Conservation (phyloP, 2,113 vertebrate genomes). For the Prochilodus magdalenae region DNA sequence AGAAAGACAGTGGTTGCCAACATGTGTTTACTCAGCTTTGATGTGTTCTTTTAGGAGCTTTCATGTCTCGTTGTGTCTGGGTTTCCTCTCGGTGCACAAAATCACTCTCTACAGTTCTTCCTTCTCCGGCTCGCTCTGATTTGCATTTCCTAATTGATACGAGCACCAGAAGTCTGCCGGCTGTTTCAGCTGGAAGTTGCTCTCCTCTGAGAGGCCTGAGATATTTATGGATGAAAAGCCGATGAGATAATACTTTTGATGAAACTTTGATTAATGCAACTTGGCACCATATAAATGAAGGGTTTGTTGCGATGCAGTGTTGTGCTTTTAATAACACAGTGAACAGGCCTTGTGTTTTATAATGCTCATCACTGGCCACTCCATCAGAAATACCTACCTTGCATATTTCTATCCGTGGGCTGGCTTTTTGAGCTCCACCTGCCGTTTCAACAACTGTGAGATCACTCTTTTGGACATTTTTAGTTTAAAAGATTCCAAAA, state of each 20-base stretch:
- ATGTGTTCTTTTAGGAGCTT: slow-evolving; percentile 17
- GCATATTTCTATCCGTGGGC: too few species aligned
- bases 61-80: background rate
- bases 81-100: background rate
- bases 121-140: background rate
- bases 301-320: background rate
- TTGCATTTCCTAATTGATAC: slow-evolving; percentile 21
- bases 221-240: slow-evolving; percentile 5
- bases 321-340: background rate
- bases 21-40: slow-evolving; percentile 12
- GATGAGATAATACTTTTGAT: slow-evolving; percentile 14
- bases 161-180: background rate
- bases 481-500: too few species aligned
- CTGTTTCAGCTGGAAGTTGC: slow-evolving; percentile 15
- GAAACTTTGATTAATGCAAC: slow-evolving; percentile 16
- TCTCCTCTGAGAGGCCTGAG: slow-evolving; percentile 9
- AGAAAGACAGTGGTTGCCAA: background rate
- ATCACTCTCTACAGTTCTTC: background rate
- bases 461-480: too few species aligned
- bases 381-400: too few species aligned
- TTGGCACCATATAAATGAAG: background rate
- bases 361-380: too few species aligned
- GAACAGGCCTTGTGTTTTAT: background rate
- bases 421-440: too few species aligned
- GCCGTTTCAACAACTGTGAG: too few species aligned